Evolutionary conservation across 2,113 vertebrate genomes (phyloP), one percentile per base, ranked within the genome.

Genomic region (Poeciliopsis prolifica): DNA sequence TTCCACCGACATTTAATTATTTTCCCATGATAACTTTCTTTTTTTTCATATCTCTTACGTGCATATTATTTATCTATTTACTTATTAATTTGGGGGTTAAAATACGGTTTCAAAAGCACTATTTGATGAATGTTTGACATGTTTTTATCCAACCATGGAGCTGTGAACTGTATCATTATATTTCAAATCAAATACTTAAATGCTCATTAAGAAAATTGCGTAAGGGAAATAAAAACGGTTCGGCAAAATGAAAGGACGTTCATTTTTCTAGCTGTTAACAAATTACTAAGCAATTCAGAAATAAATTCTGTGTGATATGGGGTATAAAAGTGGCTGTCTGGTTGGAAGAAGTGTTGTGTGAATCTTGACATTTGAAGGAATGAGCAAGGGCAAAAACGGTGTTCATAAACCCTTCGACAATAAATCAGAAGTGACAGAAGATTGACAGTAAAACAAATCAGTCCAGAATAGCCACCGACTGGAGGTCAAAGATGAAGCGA

Each of bases 391-490:
- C 88, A 90, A 84, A 83, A 67, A 85, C 75, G 62, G 72, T 80
- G 80, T 86, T 84, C 82, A 88, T 83, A 79, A 89, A 77, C 72
- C 65, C 81, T 83, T 86, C 76, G 70, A 80, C 68, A 48, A 77
- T 81, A 91, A 90, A 93, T 91, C 68, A 82, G 78, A 92, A 90
- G 89, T 92, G 92, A 94, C 93, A 94, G 88, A 80, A 92, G 92
- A 94, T 86, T 94, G 92, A 94, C 91, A 90, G 86, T 88, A 71
- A 92, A 91, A 84, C 78, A 92, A 90, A 93, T 92, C 87, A 86
- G 86, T 86, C 84, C 58, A 81, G 86, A 93, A 90, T 88, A 90
- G 90, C 88, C 74, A 83, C 86, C 82, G 84, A 92, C 82, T 75
- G 48, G 70, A 84, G 78, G 86, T 89, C 89, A 89, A 79, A 91